Evolutionary conservation across 1,140 invertebrate genomes (phyloP).

Genomic region (Aphidius ervi): DNA sequence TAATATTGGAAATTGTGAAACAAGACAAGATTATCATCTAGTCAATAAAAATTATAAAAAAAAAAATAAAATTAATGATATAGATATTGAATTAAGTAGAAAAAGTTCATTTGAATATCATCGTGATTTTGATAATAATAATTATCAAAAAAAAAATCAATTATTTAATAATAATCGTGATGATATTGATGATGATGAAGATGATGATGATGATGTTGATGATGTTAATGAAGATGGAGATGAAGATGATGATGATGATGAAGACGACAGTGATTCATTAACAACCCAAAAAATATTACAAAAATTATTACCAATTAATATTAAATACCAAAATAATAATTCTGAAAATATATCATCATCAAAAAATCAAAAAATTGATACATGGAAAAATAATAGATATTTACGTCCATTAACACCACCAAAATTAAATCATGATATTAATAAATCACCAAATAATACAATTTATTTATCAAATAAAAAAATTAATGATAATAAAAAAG

Average conservation of each 20-base stretch:
- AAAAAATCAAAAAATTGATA: constrained; percentile 16
- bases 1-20: constrained; percentile 22
- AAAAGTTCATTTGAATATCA: constrained; percentile 32
- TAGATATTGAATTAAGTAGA: constrained; percentile 24
- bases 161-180: constrained; percentile 10
- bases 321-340: neutral
- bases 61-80: constrained; percentile 29
- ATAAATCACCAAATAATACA: neutral
- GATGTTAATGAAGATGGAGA: constrained; percentile 34
- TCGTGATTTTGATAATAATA: constrained; percentile 8
- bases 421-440: constrained; percentile 11
- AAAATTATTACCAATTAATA: no score
- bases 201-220: constrained; percentile 11
- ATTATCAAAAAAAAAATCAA: no score
- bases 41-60: constrained; percentile 23
- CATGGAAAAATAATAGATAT: constrained; percentile 31
- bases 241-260: constrained; percentile 15
- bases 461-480: constrained; percentile 11
- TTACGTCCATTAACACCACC: constrained; percentile 42
- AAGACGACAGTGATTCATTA: neutral
- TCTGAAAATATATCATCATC: constrained; percentile 8
- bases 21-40: constrained; percentile 25
- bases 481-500: constrained; percentile 14
- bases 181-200: constrained; percentile 35
- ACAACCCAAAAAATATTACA: neutral